Evolutionary conservation across 92 coral and sea anemone genomes (phyloP), one percentile per base, ranked within the genome.

Genomic region (Zoanthus solanderi): DNA sequence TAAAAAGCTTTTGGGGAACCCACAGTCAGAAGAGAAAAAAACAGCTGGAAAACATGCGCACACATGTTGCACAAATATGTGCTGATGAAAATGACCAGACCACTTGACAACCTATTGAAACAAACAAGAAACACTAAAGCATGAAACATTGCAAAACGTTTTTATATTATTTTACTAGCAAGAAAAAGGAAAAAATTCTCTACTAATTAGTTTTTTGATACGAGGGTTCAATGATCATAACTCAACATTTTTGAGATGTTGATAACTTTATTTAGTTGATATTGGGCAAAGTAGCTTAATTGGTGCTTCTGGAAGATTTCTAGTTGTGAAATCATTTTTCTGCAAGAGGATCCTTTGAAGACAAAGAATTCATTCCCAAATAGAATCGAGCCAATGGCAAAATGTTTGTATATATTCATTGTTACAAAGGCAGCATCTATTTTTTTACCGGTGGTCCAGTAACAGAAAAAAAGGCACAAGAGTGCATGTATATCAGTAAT

Each of bases 1-100:
- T 78, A 50, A 78, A 78, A 56, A 78, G 83, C 83, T 78, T 78
- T 50, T 78, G 83, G 84, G 72, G 71, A 58, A 79, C 54, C 7
- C 72, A 79, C 53, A 79, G 72, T 7, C 84, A 79, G 56, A 79
- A 79, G 56, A 79, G 84, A 79, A 79, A 79, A 16, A 79, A 60
- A 32, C 84, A 37, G 84, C n/a, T 78, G 54, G 84, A 78, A 31
- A 78, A 78, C 54, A 58, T 78, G 72, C 84, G 71, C 71, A 78
- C 10, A 30, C 68, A 78, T 29, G 68, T 78, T 5, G 47, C 48
- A 54, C 52, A 78, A 78, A 75, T 75, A 75, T 75, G 79, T 75
- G 60, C 79, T 18, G 79, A 75, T 75, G 77, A 18, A 72, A 72
- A 72, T 72, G 79, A 23, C 16, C 79, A 75, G 61, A 47, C 79